Evolutionary conservation across 2,888 invertebrate species (phyloP).

Genomic region (Hirtodrosophila cameraria): DNA sequence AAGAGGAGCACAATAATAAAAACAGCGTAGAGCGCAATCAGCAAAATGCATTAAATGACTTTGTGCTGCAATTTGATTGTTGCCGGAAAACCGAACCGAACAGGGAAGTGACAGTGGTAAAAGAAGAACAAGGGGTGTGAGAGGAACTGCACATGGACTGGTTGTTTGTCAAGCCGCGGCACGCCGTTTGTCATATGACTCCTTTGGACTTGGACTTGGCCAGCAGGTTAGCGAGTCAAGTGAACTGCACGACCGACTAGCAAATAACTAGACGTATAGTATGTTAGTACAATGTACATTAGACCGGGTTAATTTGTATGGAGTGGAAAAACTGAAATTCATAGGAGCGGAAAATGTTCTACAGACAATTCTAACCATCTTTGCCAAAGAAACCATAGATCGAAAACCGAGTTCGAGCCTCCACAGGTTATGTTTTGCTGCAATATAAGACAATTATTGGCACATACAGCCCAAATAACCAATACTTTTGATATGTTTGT

Average conservation of each 20-base stretch:
- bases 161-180: constrained; percentile 43
- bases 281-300: too few relatives aligned
- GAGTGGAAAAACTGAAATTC: too few relatives aligned
- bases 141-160: constrained; percentile 28
- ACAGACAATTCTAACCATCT: too few relatives aligned
- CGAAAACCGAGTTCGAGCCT: too few relatives aligned
- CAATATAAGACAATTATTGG: too few relatives aligned
- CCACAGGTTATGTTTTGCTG: too few relatives aligned
- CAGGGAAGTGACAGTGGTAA: constrained; percentile 10
- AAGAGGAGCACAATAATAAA: constrained; percentile 35
- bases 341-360: too few relatives aligned
- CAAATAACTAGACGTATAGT: constrained; percentile 24
- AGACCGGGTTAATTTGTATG: too few relatives aligned
- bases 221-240: neutral
- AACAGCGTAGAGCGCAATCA: constrained; percentile 63
- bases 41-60: constrained; percentile 77
- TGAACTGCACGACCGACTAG: too few relatives aligned
- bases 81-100: constrained; percentile 18
- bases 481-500: too few relatives aligned
- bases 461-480: too few relatives aligned
- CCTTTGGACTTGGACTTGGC: constrained; percentile 17
- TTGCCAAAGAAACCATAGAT: too few relatives aligned
- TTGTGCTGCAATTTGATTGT: constrained; percentile 59
- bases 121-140: constrained; percentile 2
- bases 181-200: constrained; percentile 47